Evolutionary conservation across 2,888 invertebrate species (phyloP).

Genomic region (Sturmia bella): DNA sequence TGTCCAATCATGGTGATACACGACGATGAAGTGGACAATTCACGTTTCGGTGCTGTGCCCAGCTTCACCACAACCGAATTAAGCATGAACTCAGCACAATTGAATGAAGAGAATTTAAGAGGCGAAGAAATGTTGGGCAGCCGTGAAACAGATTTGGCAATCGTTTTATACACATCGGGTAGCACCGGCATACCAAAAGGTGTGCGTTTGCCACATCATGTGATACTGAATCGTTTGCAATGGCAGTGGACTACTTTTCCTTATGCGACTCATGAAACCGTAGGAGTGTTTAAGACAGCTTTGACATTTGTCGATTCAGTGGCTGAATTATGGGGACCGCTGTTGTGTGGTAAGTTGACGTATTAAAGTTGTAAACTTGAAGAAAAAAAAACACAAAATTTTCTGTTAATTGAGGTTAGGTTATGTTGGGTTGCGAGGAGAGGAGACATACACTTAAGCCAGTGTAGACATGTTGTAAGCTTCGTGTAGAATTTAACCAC

Average conservation of each 20-base stretch:
- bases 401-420: too few relatives aligned
- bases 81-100: constrained; percentile 75
- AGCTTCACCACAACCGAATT: constrained; percentile 76
- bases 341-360: constrained; percentile 85
- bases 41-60: constrained; percentile 74
- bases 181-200: constrained; percentile 95
- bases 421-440: too few relatives aligned
- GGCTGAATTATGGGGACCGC: constrained; percentile 92
- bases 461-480: too few relatives aligned
- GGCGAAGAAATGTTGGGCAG: constrained; percentile 81
- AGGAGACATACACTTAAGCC: too few relatives aligned
- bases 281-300: constrained; percentile 94
- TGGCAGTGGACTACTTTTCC: constrained; percentile 95
- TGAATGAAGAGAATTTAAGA: constrained; percentile 76
- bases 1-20: constrained; percentile 86
- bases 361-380: too few relatives aligned
- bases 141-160: constrained; percentile 76
- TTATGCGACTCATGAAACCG: constrained; percentile 85
- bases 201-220: constrained; percentile 90
- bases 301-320: constrained; percentile 95
- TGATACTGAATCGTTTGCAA: constrained; percentile 90
- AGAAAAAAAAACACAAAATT: too few relatives aligned
- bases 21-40: constrained; percentile 82
- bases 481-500: too few relatives aligned
- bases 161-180: constrained; percentile 85